Percentiles rank a stretch among this genome's conserved stretches.
These are phyloP conservation scores for Caenorhabditis uteleia DNA, from an alignment of 2,888 invertebrate genomes.

Conservation along the genomic window DNA sequence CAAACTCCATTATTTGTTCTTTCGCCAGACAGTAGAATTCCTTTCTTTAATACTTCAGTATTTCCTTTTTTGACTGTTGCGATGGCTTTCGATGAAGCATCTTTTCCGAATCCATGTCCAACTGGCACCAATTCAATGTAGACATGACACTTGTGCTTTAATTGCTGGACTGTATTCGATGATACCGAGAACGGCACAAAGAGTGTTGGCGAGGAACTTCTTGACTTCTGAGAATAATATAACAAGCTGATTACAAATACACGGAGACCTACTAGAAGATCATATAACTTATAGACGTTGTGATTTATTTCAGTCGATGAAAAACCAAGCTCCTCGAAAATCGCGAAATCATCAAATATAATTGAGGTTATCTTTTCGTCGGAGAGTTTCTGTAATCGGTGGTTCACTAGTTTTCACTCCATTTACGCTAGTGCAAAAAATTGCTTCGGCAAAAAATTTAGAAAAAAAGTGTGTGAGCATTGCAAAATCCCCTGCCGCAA, in stretches of 20 bases:
- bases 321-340: conserved; percentile 20
- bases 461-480: no score
- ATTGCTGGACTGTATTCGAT: not conserved
- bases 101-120: conserved; percentile 37
- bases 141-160: conserved; percentile 8
- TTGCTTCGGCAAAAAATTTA: no score
- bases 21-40: conserved; percentile 29
- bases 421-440: no score
- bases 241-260: no score
- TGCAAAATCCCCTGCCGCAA: no score
- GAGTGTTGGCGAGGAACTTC: not conserved
- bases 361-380: conserved; percentile 1
- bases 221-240: not conserved
- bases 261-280: not conserved
- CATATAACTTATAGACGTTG: conserved; percentile 15
- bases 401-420: no score
- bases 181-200: conserved; percentile 14
- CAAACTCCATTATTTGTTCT: conserved; percentile 29
- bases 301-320: conserved; percentile 1
- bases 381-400: no score
- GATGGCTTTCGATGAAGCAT: conserved; percentile 16
- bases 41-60: conserved; percentile 2
- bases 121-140: conserved; percentile 16
- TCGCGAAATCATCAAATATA: conserved; percentile 29
- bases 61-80: conserved; percentile 2